Conservation (phyloP, 2,888 invertebrate species). For the Tiliacea aurago region DNA sequence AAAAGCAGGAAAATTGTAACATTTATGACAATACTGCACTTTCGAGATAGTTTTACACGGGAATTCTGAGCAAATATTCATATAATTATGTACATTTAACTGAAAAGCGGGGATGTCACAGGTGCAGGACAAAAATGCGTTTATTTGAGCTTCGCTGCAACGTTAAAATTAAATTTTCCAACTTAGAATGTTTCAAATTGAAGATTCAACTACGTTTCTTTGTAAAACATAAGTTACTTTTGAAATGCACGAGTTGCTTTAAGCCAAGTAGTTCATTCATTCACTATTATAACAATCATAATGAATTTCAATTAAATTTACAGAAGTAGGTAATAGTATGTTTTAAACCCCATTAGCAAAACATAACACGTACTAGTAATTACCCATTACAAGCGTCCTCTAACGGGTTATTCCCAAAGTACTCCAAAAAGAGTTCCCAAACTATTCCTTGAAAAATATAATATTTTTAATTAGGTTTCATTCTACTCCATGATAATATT, state of each 20-base stretch:
- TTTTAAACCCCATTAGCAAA: conserved; percentile 11
- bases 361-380: conserved; percentile 36
- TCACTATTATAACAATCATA: background rate
- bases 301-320: conserved; percentile 5
- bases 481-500: too few species aligned
- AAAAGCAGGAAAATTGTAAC: conserved; percentile 13
- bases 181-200: background rate
- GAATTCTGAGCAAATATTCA: conserved; percentile 15
- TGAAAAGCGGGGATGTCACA: conserved; percentile 39
- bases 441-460: too few species aligned
- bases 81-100: conserved; percentile 30
- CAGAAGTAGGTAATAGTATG: conserved; percentile 8
- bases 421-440: too few species aligned
- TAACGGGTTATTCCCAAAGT: too few species aligned
- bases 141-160: conserved; percentile 33
- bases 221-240: background rate
- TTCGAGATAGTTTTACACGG: conserved; percentile 21
- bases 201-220: background rate
- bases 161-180: conserved; percentile 12
- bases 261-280: background rate
- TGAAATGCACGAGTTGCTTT: background rate
- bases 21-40: conserved; percentile 1
- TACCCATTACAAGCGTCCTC: conserved; percentile 17
- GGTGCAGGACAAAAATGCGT: conserved; percentile 37
- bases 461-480: too few species aligned